phyloP scores from a whole-genome alignment of 2,888 invertebrate species.

The Orchesella flavescens region DNA sequence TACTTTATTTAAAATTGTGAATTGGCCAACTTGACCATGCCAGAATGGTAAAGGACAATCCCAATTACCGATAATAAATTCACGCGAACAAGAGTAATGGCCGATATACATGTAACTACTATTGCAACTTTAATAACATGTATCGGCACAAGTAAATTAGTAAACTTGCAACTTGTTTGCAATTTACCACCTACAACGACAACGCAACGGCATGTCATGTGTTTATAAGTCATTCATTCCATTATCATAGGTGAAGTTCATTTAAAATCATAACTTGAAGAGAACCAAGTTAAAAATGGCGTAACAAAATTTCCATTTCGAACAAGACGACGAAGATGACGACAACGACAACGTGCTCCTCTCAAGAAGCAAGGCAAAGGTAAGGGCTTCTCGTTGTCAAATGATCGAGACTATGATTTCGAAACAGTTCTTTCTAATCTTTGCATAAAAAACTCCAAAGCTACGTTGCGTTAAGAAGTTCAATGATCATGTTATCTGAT shows the following conservation, averaged over 20 bases:
- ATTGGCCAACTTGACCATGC: not conserved
- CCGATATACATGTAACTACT: not conserved
- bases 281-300: not conserved
- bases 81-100: not conserved
- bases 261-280: not conserved
- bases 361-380: not conserved
- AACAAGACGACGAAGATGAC: not conserved
- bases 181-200: too few species aligned
- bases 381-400: not conserved
- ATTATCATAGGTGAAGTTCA: too few species aligned
- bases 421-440: not conserved
- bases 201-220: too few species aligned
- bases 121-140: not conserved
- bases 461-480: slow-evolving; percentile 32
- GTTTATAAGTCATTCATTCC: too few species aligned
- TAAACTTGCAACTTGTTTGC: too few species aligned
- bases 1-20: too few species aligned
- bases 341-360: not conserved
- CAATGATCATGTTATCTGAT: slow-evolving; percentile 24
- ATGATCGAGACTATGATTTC: too few species aligned
- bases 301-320: not conserved
- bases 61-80: not conserved
- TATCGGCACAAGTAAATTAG: too few species aligned
- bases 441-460: not conserved
- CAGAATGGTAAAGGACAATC: not conserved